A percentile compares a stretch with the other conserved stretches of the same genome.
phyloP scores from a whole-genome alignment of 92 coral and sea anemone genomes.

The Ricordea florida region DNA sequence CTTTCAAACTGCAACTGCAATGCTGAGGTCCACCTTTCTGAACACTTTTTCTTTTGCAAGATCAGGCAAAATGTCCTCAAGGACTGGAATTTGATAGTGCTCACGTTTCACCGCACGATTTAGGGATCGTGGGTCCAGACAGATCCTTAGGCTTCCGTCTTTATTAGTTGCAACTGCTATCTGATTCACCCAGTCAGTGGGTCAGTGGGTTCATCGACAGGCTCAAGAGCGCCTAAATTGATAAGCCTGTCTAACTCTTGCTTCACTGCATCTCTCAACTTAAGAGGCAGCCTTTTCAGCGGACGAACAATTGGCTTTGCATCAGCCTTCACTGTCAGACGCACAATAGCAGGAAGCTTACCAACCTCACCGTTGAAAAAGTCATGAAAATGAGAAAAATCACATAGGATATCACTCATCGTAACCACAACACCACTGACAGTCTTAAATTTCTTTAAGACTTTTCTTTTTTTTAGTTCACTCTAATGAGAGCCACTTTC shows the following conservation, averaged over 20 bases:
- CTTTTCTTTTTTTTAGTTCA: slow-evolving; percentile 23
- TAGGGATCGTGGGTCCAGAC: slow-evolving; percentile 7
- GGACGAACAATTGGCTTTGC: slow-evolving; percentile 25
- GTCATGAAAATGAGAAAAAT: not conserved
- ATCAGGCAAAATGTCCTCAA: slow-evolving; percentile 12
- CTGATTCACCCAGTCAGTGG: slow-evolving; percentile 47
- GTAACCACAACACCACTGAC: slow-evolving; percentile 18
- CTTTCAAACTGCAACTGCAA: not conserved
- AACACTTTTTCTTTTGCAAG: slow-evolving; percentile 6
- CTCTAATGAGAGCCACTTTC: slow-evolving; percentile 31
- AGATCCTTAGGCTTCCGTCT: slow-evolving; percentile 26
- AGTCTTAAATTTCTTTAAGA: slow-evolving; percentile 22
- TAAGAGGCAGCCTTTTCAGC: slow-evolving; percentile 23
- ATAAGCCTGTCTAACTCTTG: slow-evolving; percentile 24
- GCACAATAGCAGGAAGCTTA: slow-evolving; percentile 46
- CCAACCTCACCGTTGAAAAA: slow-evolving; percentile 26
- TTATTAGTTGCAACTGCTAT: slow-evolving; percentile 36
- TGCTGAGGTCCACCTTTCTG: slow-evolving; percentile 36
- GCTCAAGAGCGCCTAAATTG: not conserved
- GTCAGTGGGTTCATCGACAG: slow-evolving; percentile 40
- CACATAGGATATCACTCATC: not conserved
- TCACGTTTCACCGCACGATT: slow-evolving; percentile 24
- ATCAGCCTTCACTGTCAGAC: slow-evolving; percentile 11
- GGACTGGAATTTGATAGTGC: slow-evolving; percentile 17
- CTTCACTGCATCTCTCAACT: not conserved